A percentile compares a stretch with the other conserved stretches of the same genome.
Evolutionary conservation across 2,888 invertebrate species (phyloP).

Genomic region (Sussaba pulchella): DNA sequence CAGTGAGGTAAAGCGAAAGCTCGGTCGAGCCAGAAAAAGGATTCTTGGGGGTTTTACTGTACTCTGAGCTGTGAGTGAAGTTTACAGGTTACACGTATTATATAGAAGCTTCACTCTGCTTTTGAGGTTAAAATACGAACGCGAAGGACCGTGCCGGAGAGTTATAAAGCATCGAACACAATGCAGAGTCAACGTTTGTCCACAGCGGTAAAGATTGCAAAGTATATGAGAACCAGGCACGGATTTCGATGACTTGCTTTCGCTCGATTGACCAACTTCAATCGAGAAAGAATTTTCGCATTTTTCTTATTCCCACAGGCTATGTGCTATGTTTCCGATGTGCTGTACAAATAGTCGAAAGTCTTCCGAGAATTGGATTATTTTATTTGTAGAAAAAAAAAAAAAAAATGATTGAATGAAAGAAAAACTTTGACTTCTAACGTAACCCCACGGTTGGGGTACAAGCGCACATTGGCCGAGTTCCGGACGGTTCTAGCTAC

Average conservation of each 20-base stretch:
- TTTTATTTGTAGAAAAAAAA: slow-evolving; percentile 1
- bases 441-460: slow-evolving; percentile 4
- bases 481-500: slow-evolving; percentile 13
- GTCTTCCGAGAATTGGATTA: slow-evolving; percentile 35
- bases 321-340: neutral
- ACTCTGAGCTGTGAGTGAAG: slow-evolving; percentile 28
- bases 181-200: slow-evolving; percentile 6
- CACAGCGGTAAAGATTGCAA: slow-evolving; percentile 1
- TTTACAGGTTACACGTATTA: slow-evolving; percentile 13
- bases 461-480: slow-evolving; percentile 1
- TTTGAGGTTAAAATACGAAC: neutral
- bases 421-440: slow-evolving; percentile 26
- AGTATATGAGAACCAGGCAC: slow-evolving; percentile 1
- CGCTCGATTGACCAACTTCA: slow-evolving; percentile 23
- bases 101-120: slow-evolving; percentile 1
- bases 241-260: slow-evolving; percentile 29
- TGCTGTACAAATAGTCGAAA: slow-evolving; percentile 5
- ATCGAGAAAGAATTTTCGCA: slow-evolving; percentile 15
- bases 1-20: slow-evolving; percentile 31
- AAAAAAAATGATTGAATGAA: no score
- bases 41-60: slow-evolving; percentile 35
- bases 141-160: neutral
- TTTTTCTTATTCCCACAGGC: slow-evolving; percentile 15
- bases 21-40: slow-evolving; percentile 19
- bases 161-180: slow-evolving; percentile 5